Base-by-base conservation (phyloP, 2,113 vertebrate genomes). In the Thunnus maccoyii region DNA sequence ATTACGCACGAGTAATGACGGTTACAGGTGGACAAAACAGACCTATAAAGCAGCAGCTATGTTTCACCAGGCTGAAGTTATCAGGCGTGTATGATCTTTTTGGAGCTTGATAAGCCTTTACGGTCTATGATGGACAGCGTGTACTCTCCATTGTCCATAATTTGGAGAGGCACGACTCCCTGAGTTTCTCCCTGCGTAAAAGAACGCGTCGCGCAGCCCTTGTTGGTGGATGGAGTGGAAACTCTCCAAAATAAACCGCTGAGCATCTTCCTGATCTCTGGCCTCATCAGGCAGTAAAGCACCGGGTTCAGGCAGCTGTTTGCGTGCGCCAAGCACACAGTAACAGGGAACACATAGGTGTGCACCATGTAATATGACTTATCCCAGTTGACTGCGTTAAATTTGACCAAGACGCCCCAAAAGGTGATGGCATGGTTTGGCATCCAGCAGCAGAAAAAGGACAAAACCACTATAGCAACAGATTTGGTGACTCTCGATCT, bases 291-390 rank as follows among this genome's bases (percentile, higher is more conserved):
- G 57, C 95, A 96, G 69, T 96, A 96, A 0, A 96, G 86, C 12
- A 95, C 88, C 11, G 96, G 96, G 80, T 96, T 96, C 68, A 96
- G 61, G 57, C 96, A 96, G 88, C 96, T 96, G 87, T 96, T 96
- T 0, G 94, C 88, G 76, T 96, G 95, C 18, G 96, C 96, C 41
- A 96, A 75, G 72, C 95, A 96, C 46, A 96, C 94, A 0, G 95
- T 95, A 30, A 96, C 84, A 0, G 96, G 96, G 83, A 96, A 96
- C 44, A 96, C 92, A 15, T 96, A 96, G 0, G 94, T 94, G 90
- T 96, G 96, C 48, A 95, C 88, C 83, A 84, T 86, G 78, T 95
- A 96, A 60, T 95, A 96, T 0, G 93, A 67, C 2, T 86, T 92
- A 36, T 95, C 94, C 95, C 95, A 96, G 76, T 93, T 84, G n/a